Conservation (phyloP, 2,888 invertebrate species). For the Lottia scabra region DNA sequence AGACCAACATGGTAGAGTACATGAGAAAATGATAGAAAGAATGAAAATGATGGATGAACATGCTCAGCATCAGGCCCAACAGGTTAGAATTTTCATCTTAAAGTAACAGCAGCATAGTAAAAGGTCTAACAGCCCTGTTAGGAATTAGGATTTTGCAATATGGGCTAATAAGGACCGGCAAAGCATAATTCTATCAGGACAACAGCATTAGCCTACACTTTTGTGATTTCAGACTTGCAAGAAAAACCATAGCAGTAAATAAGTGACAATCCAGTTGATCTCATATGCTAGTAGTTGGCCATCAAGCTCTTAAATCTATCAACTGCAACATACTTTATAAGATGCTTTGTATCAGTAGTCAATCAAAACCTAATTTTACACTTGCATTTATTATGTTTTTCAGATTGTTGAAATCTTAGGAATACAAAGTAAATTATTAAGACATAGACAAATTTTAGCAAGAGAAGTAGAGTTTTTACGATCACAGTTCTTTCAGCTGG, state of each 20-base stretch:
- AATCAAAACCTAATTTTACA: neutral
- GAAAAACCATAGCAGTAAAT: no score
- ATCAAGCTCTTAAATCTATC: no score
- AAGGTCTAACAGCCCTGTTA: no score
- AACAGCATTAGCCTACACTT: no score
- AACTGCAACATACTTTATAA: no score
- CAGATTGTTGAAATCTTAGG: constrained; percentile 63
- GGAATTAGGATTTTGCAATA: no score
- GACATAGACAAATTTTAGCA: constrained; percentile 61
- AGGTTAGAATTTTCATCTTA: constrained; percentile 45
- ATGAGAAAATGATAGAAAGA: constrained; percentile 64
- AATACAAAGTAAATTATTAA: constrained; percentile 51
- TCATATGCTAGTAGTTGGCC: no score
- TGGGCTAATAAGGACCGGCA: no score
- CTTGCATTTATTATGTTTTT: constrained; percentile 6
- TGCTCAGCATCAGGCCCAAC: constrained; percentile 54
- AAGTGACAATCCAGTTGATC: no score
- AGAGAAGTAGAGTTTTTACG: constrained; percentile 65
- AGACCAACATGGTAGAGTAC: constrained; percentile 58
- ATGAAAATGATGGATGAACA: constrained; percentile 63
- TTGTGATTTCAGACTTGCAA: no score
- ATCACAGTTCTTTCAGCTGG: constrained; percentile 47
- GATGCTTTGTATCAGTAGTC: neutral
- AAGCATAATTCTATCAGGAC: no score
- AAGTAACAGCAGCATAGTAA: no score